Percentiles rank a stretch among this genome's conserved stretches.
Evolutionary conservation across 37 sponge, comb jelly and placozoan species (phyloP).

Genomic region (Cladorhizidae sp.): DNA sequence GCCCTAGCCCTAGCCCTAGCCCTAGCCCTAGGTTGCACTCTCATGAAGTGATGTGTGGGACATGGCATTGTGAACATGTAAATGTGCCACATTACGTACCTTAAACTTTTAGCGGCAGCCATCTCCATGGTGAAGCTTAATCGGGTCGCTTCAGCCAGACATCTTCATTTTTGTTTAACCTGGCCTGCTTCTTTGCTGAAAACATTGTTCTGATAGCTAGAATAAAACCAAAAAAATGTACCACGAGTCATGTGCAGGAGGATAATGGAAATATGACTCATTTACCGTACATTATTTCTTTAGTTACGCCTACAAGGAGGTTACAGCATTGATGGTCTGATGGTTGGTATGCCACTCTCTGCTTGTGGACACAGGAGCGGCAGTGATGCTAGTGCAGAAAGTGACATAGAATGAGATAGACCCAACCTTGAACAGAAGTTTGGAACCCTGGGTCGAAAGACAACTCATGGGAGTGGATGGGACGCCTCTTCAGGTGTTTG

Average conservation of each 20-base stretch:
- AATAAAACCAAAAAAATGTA: too few species aligned
- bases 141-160: too few species aligned
- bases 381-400: slow-evolving; percentile 42
- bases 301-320: slow-evolving; percentile 6
- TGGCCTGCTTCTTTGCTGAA: too few species aligned
- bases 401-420: slow-evolving; percentile 7
- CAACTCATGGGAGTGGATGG: slow-evolving; percentile 44
- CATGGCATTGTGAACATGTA: too few species aligned
- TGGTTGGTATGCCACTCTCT: slow-evolving; percentile 18
- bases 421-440: not conserved
- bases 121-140: too few species aligned
- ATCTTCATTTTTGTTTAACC: too few species aligned
- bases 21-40: too few species aligned
- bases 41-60: too few species aligned
- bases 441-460: slow-evolving; percentile 29
- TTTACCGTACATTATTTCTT: not conserved
- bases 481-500: slow-evolving; percentile 4
- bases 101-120: too few species aligned
- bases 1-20: too few species aligned
- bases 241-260: slow-evolving; percentile 26
- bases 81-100: too few species aligned
- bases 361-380: slow-evolving; percentile 54
- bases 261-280: slow-evolving; percentile 13
- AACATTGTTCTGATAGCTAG: too few species aligned
- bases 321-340: slow-evolving; percentile 2